Evolutionary conservation across 2,113 vertebrate species (phyloP).

Genomic region (Turdus rufiventris): DNA sequence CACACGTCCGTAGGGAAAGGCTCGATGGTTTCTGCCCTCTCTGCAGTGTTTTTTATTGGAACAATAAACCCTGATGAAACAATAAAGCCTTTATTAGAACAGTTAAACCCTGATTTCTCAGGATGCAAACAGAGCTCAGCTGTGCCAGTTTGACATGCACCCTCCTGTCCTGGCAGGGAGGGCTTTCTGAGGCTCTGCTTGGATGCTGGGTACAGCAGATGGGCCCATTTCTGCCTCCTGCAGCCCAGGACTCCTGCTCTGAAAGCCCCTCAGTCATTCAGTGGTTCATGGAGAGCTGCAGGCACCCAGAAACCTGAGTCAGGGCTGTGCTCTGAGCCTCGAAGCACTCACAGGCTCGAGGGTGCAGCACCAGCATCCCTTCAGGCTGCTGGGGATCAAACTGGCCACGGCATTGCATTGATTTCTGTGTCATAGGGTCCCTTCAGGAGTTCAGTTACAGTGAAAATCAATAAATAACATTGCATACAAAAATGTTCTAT

Average conservation of each 20-base stretch:
- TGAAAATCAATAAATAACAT: conserved; percentile 63
- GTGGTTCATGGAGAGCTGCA: neutral
- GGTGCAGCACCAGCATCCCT: neutral
- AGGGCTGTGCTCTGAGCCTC: neutral
- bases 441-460: neutral
- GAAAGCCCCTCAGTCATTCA: neutral
- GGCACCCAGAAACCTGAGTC: neutral
- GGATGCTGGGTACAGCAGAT: neutral
- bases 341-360: neutral
- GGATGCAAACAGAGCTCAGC: neutral
- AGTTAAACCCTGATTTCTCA: neutral
- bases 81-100: neutral
- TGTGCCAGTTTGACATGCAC: neutral
- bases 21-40: neutral
- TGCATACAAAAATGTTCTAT: conserved; percentile 24
- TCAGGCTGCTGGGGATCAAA: neutral
- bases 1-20: neutral
- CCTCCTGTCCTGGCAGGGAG: neutral
- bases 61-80: neutral
- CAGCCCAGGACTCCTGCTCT: neutral
- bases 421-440: neutral
- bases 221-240: neutral
- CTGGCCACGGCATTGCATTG: neutral
- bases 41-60: neutral
- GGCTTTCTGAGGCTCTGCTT: neutral